Evolutionary conservation across 2,888 invertebrate species (phyloP).

Genomic region (Agrotis ipsilon): DNA sequence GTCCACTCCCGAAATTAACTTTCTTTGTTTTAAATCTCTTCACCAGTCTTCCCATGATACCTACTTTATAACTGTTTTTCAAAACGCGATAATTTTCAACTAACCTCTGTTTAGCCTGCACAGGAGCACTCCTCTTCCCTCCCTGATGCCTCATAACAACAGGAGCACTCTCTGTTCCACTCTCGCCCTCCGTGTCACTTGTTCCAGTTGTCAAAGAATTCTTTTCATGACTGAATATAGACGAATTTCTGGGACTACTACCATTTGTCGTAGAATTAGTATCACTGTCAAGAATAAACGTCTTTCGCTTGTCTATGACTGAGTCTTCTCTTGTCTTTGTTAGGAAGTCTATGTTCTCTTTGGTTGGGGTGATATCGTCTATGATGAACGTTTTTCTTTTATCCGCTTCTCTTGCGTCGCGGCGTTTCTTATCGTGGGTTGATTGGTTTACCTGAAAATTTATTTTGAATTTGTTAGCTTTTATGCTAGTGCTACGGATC

Average conservation of each 20-base stretch:
- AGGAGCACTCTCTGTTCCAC: slow-evolving; percentile 86
- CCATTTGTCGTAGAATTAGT: slow-evolving; percentile 89
- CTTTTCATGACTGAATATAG: slow-evolving; percentile 86
- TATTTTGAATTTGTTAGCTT: not conserved
- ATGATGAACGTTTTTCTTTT: slow-evolving; percentile 85
- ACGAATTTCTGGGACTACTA: slow-evolving; percentile 87
- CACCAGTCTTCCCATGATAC: too few species aligned
- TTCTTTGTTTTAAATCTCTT: too few species aligned
- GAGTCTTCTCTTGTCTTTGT: slow-evolving; percentile 72
- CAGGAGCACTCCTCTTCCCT: slow-evolving; percentile 72
- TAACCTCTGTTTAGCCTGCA: slow-evolving; percentile 82
- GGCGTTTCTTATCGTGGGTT: slow-evolving; percentile 77
- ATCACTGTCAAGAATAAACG: slow-evolving; percentile 88
- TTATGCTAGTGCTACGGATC: too few species aligned
- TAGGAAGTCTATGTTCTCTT: slow-evolving; percentile 83
- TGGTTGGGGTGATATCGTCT: slow-evolving; percentile 85
- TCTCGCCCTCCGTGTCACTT: slow-evolving; percentile 87
- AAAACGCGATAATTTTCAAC: slow-evolving; percentile 2
- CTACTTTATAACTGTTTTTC: too few species aligned
- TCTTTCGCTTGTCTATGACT: slow-evolving; percentile 83
- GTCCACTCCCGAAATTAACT: too few species aligned
- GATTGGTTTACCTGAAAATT: slow-evolving; percentile 80
- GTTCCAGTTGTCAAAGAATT: slow-evolving; percentile 79
- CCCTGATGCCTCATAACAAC: slow-evolving; percentile 79
- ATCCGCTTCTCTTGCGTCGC: slow-evolving; percentile 74